Percentiles rank a stretch among this genome's conserved stretches.
phyloP scores from a whole-genome alignment of 2,797 vertebrate species.

The Fringilla coelebs region DNA sequence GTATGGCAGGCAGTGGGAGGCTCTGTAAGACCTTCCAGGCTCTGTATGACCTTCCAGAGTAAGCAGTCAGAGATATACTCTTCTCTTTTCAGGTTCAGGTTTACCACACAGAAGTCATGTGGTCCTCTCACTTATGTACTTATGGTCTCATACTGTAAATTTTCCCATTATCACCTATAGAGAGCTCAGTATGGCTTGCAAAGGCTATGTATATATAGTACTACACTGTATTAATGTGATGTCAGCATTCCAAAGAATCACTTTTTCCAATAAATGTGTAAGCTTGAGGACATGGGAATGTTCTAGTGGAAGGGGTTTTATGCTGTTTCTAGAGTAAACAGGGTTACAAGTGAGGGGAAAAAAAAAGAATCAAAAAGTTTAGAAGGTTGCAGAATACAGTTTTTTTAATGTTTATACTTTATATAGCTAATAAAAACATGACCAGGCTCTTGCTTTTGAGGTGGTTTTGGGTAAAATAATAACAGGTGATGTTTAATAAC shows the following conservation, averaged over 20 bases:
- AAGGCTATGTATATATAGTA: background rate
- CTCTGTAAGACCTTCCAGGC: background rate
- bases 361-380: background rate
- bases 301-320: background rate
- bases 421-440: background rate
- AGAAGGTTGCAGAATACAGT: background rate
- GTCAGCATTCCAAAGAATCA: constrained; percentile 6
- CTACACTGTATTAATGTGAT: background rate
- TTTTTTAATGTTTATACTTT: background rate
- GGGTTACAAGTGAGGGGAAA: background rate
- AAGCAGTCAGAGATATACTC: background rate
- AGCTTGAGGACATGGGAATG: background rate
- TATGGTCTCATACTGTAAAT: background rate
- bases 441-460: background rate
- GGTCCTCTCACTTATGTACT: background rate
- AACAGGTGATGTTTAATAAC: background rate
- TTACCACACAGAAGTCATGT: background rate
- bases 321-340: background rate
- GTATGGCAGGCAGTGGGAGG: background rate
- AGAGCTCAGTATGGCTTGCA: background rate
- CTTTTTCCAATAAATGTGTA: background rate
- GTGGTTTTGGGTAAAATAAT: background rate
- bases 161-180: background rate
- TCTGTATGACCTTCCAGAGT: background rate
- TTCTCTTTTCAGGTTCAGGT: background rate